A percentile compares a stretch with the other conserved stretches of the same genome.
Conservation (phyloP, 2,888 invertebrate species). For the Lamellibrachia satsuma region DNA sequence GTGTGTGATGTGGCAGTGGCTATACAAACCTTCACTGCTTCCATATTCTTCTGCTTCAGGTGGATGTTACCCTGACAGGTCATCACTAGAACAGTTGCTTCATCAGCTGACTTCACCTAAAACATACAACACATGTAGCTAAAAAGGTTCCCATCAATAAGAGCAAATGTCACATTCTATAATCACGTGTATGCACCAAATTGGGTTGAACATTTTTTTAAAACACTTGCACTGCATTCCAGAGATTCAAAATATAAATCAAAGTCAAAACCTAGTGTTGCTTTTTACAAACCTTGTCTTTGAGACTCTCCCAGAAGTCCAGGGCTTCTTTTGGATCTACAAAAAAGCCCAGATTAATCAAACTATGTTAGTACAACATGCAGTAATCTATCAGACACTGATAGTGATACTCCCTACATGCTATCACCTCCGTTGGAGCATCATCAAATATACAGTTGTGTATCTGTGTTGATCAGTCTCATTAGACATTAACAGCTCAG, state of each 20-base stretch:
- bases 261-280: background rate
- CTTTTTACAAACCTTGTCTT: constrained; percentile 75
- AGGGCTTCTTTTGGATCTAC: constrained; percentile 84
- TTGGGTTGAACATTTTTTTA: background rate
- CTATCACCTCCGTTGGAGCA: no score
- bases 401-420: no score
- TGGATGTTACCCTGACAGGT: constrained; percentile 74
- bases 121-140: constrained; percentile 48
- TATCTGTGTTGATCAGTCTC: no score
- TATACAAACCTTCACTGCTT: constrained; percentile 64
- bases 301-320: constrained; percentile 87
- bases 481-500: no score
- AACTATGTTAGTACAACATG: no score
- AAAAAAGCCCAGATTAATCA: constrained; percentile 28
- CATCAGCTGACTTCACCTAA: constrained; percentile 66
- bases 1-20: background rate
- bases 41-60: constrained; percentile 64
- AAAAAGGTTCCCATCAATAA: no score
- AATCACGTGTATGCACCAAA: background rate
- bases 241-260: background rate
- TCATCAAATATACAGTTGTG: no score
- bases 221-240: background rate
- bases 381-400: no score
- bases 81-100: constrained; percentile 88
- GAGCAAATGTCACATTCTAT: background rate